Evolutionary conservation across 1,140 invertebrate species (phyloP).

Genomic region (Adelges cooleyi): DNA sequence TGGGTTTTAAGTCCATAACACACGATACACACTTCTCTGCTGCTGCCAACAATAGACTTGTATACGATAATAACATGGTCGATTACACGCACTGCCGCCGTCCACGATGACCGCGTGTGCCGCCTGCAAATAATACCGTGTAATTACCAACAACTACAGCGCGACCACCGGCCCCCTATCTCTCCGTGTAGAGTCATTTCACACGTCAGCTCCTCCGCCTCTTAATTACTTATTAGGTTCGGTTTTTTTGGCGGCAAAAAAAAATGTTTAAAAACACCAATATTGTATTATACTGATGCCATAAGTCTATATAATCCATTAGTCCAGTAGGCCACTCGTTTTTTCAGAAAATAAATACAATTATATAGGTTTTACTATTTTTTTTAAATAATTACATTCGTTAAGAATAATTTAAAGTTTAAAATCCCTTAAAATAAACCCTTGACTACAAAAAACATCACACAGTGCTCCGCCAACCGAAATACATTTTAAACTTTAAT

Average conservation of each 20-base stretch:
- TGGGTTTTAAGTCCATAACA: not conserved
- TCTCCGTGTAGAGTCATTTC: conserved; percentile 11
- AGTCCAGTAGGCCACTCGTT: too few species aligned
- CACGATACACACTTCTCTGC: not conserved
- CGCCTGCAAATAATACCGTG: not conserved
- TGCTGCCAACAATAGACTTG: not conserved
- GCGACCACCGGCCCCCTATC: too few species aligned
- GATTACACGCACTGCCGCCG: conserved; percentile 21
- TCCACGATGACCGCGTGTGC: not conserved
- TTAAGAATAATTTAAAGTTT: not conserved
- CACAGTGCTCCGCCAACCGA: too few species aligned
- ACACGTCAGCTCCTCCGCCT: not conserved
- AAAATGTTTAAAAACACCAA: not conserved
- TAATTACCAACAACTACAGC: conserved; percentile 10
- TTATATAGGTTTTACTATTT: not conserved
- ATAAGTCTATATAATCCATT: too few species aligned
- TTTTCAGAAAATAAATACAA: not conserved
- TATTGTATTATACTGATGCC: too few species aligned
- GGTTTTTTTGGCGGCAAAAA: not conserved
- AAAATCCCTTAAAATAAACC: not conserved
- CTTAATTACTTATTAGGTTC: too few species aligned
- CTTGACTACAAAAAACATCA: not conserved
- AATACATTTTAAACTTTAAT: too few species aligned
- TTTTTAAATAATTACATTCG: not conserved
- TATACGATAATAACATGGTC: not conserved